Base-by-base conservation (phyloP, 2,888 invertebrate genomes). In the Drosophila subquinaria region DNA sequence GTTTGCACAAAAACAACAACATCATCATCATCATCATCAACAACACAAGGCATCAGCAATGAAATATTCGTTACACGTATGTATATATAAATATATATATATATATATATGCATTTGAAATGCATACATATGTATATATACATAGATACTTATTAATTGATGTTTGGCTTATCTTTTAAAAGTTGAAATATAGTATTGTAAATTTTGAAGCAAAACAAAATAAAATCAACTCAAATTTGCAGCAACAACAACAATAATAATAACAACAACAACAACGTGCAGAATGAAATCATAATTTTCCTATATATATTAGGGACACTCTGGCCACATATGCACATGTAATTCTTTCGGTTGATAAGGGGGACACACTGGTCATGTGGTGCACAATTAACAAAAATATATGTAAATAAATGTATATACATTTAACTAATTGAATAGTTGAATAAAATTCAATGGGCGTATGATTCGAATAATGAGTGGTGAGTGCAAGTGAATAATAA, bases 11-110 rank as follows among this genome's bases (percentile, higher is more conserved):
- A 81, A 90, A 90, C 90, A 83, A 86, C 83, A 83, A 80, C 83
- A 88, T 79, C 83, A 83, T 83, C 27, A 27, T 27, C 23, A 82
- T 81, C 84, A 81, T 82, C 82, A 83, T 76, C 83, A 83, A 76
- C 83, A 88, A 86, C 83, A 83, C 84, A 89, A 90, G 83, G 80
- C 89, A 90, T 82, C 80, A 89, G 85, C 82, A 88, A 81, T 81
- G 65, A 79, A 71, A 69, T 78, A 53, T 57, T 57, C 57, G 10
- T 50, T 40, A 57, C 20, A 56, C 43, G 59, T 55, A 53, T 40
- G 33, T 52, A 42, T 55, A 59, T 48, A 63, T 40, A 17, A 17
- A 53, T 45, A 51, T 38, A 55, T 43, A 27, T 55, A 30, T 48
- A 55, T 47, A 63, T 56, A 63, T 47, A 55, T 45, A 43, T 48